Evolutionary conservation across 2,797 vertebrate genomes (phyloP), one percentile per base, ranked within the genome.

Genomic region (Oreochromis grahami): DNA sequence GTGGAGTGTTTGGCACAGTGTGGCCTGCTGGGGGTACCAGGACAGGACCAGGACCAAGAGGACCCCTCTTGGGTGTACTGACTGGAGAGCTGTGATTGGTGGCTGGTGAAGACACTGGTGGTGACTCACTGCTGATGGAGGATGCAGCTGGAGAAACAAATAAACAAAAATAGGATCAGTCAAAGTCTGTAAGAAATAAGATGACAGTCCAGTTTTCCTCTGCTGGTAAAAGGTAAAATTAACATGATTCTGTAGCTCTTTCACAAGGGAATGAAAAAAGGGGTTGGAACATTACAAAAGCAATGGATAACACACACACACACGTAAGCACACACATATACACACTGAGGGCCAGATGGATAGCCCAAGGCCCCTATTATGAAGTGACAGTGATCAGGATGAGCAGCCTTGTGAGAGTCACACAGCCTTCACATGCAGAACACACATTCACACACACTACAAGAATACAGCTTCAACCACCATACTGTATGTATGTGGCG

Each of bases 1-100:
- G 98, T 1, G 98, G 98, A 0, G 98, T 99, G 96, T 98, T 99
- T 94, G 98, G 98, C 93, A 99, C 98, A 1, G 96, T 98, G 96
- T 99, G 98, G 72, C 97, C 97, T 43, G 95, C 96, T 0, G 98
- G 97, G 24, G 98, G 97, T 80, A 98, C 98, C 3, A 99, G 97
- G 93, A 98, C 98, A 32, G 98, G 97, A 38, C 95, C 98, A 95
- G 98, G 98, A 87, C 96, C 98, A 91, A 99, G 98, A 78, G 98
- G 98, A 81, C 98, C 98, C 1, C 98, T 97, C 83, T 99, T 99
- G 82, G 98, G 98, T 0, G 98, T 99, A 93, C 98, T 98, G 93
- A 98, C 98, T 0, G 98, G 98, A 79, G 98, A 99, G 93, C 98
- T 99, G 97, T 99, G 98, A 94, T 99, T 99, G 93, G 98, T 99